Conservation (phyloP, 1,140 invertebrate species). For the Fopius arisanus region DNA sequence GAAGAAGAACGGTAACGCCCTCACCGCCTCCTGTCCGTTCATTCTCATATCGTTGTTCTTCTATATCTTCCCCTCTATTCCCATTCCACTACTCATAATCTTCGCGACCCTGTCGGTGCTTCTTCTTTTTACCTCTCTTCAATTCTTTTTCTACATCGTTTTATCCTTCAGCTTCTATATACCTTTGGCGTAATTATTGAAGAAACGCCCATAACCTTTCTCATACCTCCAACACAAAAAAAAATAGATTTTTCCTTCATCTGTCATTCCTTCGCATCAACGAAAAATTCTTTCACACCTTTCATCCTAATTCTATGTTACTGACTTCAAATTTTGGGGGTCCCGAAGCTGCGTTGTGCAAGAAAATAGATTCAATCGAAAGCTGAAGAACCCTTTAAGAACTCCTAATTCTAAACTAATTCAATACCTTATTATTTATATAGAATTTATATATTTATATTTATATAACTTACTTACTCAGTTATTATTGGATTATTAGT, state of each 20-base stretch:
- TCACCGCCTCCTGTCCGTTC: conserved; percentile 61
- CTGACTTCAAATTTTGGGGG: no score
- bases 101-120: conserved; percentile 63
- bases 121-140: conserved; percentile 38
- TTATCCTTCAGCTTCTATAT: conserved; percentile 33
- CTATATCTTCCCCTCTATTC: conserved; percentile 51
- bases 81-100: conserved; percentile 27
- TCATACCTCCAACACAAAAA: neutral
- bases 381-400: no score
- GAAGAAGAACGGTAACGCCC: conserved; percentile 54
- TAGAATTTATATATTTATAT: no score
- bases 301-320: no score
- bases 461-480: no score
- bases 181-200: conserved; percentile 53
- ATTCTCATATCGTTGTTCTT: conserved; percentile 56
- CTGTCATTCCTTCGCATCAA: neutral
- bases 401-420: no score
- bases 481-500: no score
- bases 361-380: no score
- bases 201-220: conserved; percentile 40
- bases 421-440: no score
- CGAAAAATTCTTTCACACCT: neutral
- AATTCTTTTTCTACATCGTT: conserved; percentile 17
- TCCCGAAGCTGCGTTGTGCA: no score
- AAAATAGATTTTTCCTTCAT: conserved; percentile 26